Conservation (phyloP, 2,888 invertebrate genomes). For the Punctoribates punctum region DNA sequence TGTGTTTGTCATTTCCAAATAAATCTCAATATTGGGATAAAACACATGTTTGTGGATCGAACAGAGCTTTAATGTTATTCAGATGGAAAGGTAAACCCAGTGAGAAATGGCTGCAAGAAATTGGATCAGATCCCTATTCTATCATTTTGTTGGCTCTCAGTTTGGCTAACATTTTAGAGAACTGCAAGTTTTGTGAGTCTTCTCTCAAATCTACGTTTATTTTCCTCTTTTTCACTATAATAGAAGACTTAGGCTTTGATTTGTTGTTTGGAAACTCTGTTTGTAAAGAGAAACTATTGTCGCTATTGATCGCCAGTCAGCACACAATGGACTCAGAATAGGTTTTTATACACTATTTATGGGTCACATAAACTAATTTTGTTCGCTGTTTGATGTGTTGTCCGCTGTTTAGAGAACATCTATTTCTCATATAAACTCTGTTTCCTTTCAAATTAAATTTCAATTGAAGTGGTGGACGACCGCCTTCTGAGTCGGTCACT, state of each 20-base stretch:
- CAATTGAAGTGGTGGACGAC: slow-evolving; percentile 17
- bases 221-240: slow-evolving; percentile 13
- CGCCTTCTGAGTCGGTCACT: slow-evolving; percentile 6
- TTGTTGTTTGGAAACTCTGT: neutral
- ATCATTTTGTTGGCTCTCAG: neutral
- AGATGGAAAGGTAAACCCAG: slow-evolving; percentile 24
- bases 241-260: slow-evolving; percentile 7
- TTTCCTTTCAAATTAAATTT: slow-evolving; percentile 21
- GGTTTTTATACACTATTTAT: neutral
- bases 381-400: neutral
- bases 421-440: neutral
- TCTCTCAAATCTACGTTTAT: neutral
- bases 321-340: slow-evolving; percentile 5
- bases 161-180: neutral
- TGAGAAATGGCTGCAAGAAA: slow-evolving; percentile 34
- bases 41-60: slow-evolving; percentile 36
- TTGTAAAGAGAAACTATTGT: neutral
- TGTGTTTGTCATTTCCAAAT: slow-evolving; percentile 31
- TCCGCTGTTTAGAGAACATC: neutral
- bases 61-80: slow-evolving; percentile 15
- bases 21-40: slow-evolving; percentile 30
- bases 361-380: neutral
- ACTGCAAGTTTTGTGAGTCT: neutral
- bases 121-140: slow-evolving; percentile 21
- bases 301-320: slow-evolving; percentile 14